Base-by-base conservation (phyloP, 2,888 invertebrate species). In the Microctonus hyperodae region DNA sequence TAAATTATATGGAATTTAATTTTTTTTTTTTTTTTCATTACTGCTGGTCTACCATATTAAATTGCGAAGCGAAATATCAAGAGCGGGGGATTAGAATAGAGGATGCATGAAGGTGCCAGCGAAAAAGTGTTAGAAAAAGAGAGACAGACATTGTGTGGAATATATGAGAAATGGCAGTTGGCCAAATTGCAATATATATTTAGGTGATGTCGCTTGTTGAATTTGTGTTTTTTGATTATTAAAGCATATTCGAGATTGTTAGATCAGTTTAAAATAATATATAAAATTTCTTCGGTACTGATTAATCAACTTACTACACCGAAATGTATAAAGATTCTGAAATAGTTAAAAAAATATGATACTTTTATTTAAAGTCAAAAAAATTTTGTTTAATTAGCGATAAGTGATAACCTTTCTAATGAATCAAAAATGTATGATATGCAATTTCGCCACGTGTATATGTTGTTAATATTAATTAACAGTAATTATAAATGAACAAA, bases 101-200 rank as follows among this genome's bases (percentile, higher is more conserved):
- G 69, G 70, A 70, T 72, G 66, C 53, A 58, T 40, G 28, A 40
- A 50, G 37, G 50, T 44, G 60, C 50, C 50, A 53, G 67, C 40
- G 48, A 66, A 56, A 61, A 44, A 56, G 37, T 55, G 25, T 37
- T 22, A 64, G 62, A 53, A 48, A 51, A 48, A 33, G 50, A 40
- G 48, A 28, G 28, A 28, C 4, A 28, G 7, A 28, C 7, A 7
- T 5, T 7, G 28, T 7, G 28, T 28, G 7, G 28, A 28, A 7
- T 7, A 28, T 28, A 28, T 28, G 40, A n/a, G 28, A 56, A 57
- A 28, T 61, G 68, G 65, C 58, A 22, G 40, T 23, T 11, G 20
- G 70, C 76, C 76, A 72, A 72, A 44, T 71, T 65, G 60, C 63
- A 69, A 70, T 75, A 75, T 74, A 75, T 74, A 73, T 74, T 71